phyloP scores from a whole-genome alignment of 37 sponge, comb jelly and placozoan species.

The Hormiphora californensis region DNA sequence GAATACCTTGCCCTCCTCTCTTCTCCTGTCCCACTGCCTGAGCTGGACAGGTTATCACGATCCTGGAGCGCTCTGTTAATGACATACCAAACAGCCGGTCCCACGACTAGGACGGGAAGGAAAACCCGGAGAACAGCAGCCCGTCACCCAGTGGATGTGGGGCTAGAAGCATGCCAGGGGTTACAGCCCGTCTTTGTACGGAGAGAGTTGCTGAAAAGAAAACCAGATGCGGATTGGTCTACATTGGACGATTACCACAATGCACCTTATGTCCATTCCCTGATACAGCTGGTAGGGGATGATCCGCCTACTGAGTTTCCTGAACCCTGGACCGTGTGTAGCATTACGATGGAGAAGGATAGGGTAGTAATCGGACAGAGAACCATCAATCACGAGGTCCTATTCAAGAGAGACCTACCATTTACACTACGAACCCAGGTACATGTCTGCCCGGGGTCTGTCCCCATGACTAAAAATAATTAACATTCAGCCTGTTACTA shows the following conservation, averaged over 20 bases:
- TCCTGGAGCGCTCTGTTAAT: no score
- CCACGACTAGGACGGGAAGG: no score
- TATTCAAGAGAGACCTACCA: slow-evolving; percentile 13
- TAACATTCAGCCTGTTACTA: background rate
- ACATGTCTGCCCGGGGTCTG: background rate
- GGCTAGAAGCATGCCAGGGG: slow-evolving; percentile 6
- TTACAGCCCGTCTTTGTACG: slow-evolving; percentile 5
- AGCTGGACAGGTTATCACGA: no score
- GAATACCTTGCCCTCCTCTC: no score
- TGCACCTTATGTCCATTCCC: background rate
- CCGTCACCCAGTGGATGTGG: no score
- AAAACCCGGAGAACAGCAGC: no score
- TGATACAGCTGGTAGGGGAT: no score
- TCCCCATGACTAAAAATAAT: background rate
- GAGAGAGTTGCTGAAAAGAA: slow-evolving; percentile 27
- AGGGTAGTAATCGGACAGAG: background rate
- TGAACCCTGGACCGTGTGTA: background rate
- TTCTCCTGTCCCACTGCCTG: no score
- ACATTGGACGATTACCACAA: slow-evolving; percentile 28
- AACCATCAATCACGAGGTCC: background rate
- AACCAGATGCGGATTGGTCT: background rate
- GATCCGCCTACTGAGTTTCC: background rate
- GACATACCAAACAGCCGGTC: no score
- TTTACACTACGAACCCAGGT: background rate
- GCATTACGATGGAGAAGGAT: background rate